A percentile compares a stretch with the other conserved stretches of the same genome.
Evolutionary conservation across 1,140 invertebrate genomes (phyloP).

Genomic region (Drosophila kanapiae): DNA sequence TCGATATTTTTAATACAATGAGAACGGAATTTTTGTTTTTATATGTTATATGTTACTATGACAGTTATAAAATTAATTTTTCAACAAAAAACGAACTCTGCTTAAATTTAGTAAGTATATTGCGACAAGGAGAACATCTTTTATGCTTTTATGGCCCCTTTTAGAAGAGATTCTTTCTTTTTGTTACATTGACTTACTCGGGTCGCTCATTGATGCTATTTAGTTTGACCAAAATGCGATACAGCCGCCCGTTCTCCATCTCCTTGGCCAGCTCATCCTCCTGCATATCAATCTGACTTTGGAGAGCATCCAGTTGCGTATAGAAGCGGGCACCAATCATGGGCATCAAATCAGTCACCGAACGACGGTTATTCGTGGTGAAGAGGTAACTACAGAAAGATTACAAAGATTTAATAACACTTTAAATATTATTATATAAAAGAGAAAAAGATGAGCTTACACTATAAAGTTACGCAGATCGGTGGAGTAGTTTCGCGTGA

Average conservation of each 20-base stretch:
- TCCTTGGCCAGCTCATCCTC: conserved; percentile 97
- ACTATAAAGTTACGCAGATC: conserved; percentile 97
- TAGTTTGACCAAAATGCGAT: conserved; percentile 95
- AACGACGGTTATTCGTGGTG: conserved; percentile 89
- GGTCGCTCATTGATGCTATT: conserved; percentile 97
- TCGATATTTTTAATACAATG: no score
- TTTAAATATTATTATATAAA: not conserved
- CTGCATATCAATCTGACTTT: conserved; percentile 93
- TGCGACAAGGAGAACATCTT: no score
- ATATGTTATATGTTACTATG: no score
- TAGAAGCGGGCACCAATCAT: conserved; percentile 99
- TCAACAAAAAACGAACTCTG: no score
- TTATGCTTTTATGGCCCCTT: no score
- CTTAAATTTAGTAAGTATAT: no score
- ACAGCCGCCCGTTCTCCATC: conserved; percentile 96
- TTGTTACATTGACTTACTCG: conserved; percentile 88
- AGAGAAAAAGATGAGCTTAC: conserved; percentile 86
- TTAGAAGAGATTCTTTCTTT: not conserved
- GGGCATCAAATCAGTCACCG: conserved; percentile 98
- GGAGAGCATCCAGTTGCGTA: conserved; percentile 96
- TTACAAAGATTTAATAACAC: not conserved
- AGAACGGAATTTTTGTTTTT: no score
- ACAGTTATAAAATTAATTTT: no score
- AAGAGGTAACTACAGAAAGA: conserved; percentile 90
- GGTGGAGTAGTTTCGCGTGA: conserved; percentile 94